Percentiles rank a stretch among this genome's conserved stretches.
These are phyloP conservation scores for Sebastes kiyomatsui DNA, from an alignment of 2,797 vertebrate genomes.

Conservation along the genomic window DNA sequence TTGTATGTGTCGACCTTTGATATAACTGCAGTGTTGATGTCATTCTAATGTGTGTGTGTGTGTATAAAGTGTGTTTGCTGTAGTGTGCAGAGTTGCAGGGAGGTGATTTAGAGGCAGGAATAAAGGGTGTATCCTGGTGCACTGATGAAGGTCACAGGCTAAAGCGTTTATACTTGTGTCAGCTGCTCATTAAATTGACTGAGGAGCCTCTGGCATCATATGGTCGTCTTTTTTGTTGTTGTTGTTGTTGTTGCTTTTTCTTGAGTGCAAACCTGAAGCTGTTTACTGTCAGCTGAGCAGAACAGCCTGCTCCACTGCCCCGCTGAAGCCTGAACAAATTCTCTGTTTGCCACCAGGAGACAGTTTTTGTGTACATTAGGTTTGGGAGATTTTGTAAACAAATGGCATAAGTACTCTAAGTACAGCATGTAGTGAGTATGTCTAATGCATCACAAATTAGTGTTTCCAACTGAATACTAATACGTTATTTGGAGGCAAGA, in stretches of 20 bases:
- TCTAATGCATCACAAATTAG: constrained; percentile 54
- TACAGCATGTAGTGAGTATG: constrained; percentile 25
- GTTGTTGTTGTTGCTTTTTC: constrained; percentile 8
- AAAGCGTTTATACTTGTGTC: constrained; percentile 31
- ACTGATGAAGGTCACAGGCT: constrained; percentile 41
- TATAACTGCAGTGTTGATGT: not conserved
- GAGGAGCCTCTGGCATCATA: constrained; percentile 28
- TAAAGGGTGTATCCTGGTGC: not conserved
- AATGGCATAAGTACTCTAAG: constrained; percentile 36
- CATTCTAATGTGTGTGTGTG: not conserved
- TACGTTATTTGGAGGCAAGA: constrained; percentile 40
- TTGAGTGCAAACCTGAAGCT: constrained; percentile 17
- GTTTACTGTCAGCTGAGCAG: constrained; percentile 40
- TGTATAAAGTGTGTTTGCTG: not conserved
- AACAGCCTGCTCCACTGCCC: constrained; percentile 29
- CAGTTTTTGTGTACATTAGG: constrained; percentile 46
- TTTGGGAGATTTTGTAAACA: constrained; percentile 49
- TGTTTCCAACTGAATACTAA: constrained; percentile 52
- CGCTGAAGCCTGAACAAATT: constrained; percentile 41
- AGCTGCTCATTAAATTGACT: constrained; percentile 45
- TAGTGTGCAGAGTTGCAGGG: not conserved
- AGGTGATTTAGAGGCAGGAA: constrained; percentile 13
- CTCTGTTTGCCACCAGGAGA: constrained; percentile 27
- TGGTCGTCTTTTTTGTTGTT: not conserved
- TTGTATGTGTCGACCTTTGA: not conserved